Evolutionary conservation across 2,888 invertebrate species (phyloP).

Genomic region (Melipona bicolor): DNA sequence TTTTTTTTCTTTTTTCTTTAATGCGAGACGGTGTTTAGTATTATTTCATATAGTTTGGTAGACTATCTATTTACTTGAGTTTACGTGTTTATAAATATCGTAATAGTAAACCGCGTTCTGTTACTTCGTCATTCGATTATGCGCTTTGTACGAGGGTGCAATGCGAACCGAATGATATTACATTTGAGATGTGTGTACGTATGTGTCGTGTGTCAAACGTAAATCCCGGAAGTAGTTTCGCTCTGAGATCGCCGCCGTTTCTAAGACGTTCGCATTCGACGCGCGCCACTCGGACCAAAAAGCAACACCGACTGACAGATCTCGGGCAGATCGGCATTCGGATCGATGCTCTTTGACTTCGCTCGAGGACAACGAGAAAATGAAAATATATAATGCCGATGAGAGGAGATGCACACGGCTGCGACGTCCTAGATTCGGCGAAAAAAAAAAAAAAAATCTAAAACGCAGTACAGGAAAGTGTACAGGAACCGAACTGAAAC

Average conservation of each 20-base stretch:
- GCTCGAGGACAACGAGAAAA: neutral
- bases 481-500: neutral
- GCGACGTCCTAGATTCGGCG: conserved; percentile 34
- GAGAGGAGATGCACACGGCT: neutral
- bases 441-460: neutral
- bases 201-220: conserved; percentile 53
- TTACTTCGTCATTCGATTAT: conserved; percentile 76
- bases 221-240: conserved; percentile 40
- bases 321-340: neutral
- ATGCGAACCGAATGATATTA: conserved; percentile 77
- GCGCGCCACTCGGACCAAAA: neutral
- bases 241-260: neutral
- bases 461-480: conserved; percentile 5
- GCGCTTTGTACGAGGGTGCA: conserved; percentile 79
- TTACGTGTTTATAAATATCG: conserved; percentile 79
- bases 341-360: neutral
- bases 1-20: conserved; percentile 23
- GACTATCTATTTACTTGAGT: conserved; percentile 80
- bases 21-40: conserved; percentile 67
- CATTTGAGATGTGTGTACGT: conserved; percentile 47
- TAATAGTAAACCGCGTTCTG: conserved; percentile 74
- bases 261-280: conserved; percentile 11
- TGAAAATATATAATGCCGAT: neutral
- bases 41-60: conserved; percentile 77
- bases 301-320: neutral